Conservation (phyloP, 2,888 invertebrate species). For the Lissocephala sabroskyi region DNA sequence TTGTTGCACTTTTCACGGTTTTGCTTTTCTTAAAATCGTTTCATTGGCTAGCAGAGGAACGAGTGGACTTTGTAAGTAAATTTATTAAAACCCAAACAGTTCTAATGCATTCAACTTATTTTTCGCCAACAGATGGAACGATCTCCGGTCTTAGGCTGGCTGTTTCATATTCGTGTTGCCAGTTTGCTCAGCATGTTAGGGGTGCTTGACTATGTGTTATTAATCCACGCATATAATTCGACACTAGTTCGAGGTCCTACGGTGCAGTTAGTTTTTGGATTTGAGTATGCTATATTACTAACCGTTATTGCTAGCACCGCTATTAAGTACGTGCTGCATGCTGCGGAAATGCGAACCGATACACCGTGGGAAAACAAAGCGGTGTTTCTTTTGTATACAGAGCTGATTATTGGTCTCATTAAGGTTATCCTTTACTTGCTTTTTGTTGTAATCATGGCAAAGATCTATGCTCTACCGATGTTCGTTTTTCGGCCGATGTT, state of each 20-base stretch:
- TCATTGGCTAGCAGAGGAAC: conserved; percentile 99
- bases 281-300: conserved; percentile 97
- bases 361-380: conserved; percentile 99
- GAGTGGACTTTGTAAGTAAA: conserved; percentile 96
- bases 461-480: conserved; percentile 96
- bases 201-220: conserved; percentile 88
- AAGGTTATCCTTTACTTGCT: conserved; percentile 90
- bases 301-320: conserved; percentile 94
- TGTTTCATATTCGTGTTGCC: conserved; percentile 94
- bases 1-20: conserved; percentile 97
- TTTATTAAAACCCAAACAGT: neutral
- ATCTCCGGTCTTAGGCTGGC: conserved; percentile 95
- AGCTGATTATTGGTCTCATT: conserved; percentile 91
- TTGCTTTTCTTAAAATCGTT: conserved; percentile 98
- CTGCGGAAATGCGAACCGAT: conserved; percentile 85
- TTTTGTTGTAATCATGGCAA: conserved; percentile 96
- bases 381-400: conserved; percentile 96
- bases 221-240: conserved; percentile 94
- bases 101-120: neutral
- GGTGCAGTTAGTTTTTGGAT: conserved; percentile 98
- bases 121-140: conserved; percentile 89
- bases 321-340: conserved; percentile 91
- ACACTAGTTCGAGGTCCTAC: conserved; percentile 95
- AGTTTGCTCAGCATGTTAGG: conserved; percentile 87
- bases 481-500: conserved; percentile 99